Evolutionary conservation across 2,797 vertebrate species (phyloP).

Genomic region (Microchirus variegatus): DNA sequence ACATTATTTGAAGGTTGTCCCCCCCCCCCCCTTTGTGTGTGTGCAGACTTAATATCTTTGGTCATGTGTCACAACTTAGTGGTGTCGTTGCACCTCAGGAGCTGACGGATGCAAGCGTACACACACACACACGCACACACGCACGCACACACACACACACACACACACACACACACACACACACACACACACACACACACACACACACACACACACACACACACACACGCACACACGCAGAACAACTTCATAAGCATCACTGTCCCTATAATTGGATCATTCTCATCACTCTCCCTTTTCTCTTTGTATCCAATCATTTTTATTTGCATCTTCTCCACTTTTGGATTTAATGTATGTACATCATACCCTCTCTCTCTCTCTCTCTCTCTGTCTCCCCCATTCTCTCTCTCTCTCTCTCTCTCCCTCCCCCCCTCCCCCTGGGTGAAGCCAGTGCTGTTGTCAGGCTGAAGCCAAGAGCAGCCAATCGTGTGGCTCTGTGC

Average conservation of each 20-base stretch:
- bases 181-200: slow-evolving; percentile 16
- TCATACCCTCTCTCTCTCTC: slow-evolving; percentile 54
- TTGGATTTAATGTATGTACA: slow-evolving; percentile 69
- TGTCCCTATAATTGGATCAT: slow-evolving; percentile 37
- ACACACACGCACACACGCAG: slow-evolving; percentile 12
- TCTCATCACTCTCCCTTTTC: slow-evolving; percentile 28
- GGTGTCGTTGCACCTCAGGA: no score
- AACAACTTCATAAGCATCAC: slow-evolving; percentile 11
- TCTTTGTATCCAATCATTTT: slow-evolving; percentile 28
- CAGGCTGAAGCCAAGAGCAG: slow-evolving; percentile 74
- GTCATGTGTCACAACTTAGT: no score
- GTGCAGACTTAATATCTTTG: no score
- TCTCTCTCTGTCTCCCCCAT: slow-evolving; percentile 12
- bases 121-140: slow-evolving; percentile 17
- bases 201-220: slow-evolving; percentile 18
- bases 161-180: slow-evolving; percentile 14
- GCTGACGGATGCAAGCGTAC: background rate
- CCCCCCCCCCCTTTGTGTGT: background rate
- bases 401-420: no score
- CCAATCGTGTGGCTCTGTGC: slow-evolving; percentile 76
- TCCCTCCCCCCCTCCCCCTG: slow-evolving; percentile 60
- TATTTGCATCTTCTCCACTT: slow-evolving; percentile 57
- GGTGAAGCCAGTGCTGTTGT: slow-evolving; percentile 80
- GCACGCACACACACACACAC: slow-evolving; percentile 13
- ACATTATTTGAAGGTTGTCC: no score